Percentiles rank a stretch among this genome's conserved stretches.
phyloP scores from a whole-genome alignment of 2,888 invertebrate species.

The Leptopilina drosophilae region DNA sequence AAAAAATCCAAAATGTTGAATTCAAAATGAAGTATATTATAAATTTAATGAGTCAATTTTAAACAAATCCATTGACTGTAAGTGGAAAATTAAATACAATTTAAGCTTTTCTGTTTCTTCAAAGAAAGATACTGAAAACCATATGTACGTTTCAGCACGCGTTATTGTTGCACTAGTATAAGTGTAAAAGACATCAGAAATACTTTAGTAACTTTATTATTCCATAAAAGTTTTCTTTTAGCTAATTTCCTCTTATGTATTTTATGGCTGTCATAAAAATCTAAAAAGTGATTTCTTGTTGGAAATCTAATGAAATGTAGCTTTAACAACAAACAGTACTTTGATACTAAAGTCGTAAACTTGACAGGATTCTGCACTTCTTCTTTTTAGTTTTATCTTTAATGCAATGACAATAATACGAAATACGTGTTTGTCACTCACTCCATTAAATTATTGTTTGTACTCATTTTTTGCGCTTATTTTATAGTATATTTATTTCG shows the following conservation, averaged over 20 bases:
- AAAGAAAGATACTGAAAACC: no score
- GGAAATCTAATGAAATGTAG: conserved; percentile 47
- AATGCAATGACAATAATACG: conserved; percentile 56
- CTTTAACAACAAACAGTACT: conserved; percentile 46
- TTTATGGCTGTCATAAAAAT: conserved; percentile 24
- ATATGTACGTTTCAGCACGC: no score
- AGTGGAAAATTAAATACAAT: no score
- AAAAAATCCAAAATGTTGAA: no score
- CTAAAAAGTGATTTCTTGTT: conserved; percentile 8
- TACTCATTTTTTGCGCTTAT: conserved; percentile 36
- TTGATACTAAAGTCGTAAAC: conserved; percentile 54
- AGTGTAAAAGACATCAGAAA: neutral
- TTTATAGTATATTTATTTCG: conserved; percentile 54
- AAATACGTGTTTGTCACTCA: conserved; percentile 53
- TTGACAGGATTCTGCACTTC: conserved; percentile 60
- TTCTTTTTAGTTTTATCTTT: conserved; percentile 55
- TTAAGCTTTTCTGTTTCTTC: no score
- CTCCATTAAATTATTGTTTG: conserved; percentile 41
- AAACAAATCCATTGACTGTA: no score
- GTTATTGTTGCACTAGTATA: neutral
- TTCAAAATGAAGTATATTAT: no score
- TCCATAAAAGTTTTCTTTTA: conserved; percentile 15
- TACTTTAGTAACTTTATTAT: neutral
- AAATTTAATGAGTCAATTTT: no score
- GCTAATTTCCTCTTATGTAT: conserved; percentile 4